Conservation (phyloP, 37 sponge, comb jelly and placozoan species). For the Aphrocallistes beatrix region DNA sequence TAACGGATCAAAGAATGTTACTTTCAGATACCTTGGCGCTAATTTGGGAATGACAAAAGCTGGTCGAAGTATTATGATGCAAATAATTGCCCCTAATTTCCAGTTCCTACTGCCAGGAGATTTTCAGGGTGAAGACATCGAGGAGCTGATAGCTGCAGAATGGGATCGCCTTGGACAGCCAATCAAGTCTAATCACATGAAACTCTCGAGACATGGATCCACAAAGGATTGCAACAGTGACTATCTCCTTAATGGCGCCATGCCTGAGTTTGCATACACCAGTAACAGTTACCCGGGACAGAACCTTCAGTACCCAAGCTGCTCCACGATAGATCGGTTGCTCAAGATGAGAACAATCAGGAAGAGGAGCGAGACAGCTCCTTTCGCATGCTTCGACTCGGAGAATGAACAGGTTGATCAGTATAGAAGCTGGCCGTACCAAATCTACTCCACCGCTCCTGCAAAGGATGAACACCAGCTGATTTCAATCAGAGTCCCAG, state of each 20-base stretch:
- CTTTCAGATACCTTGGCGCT: background rate
- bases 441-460: slow-evolving; percentile 5
- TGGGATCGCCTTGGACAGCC: slow-evolving; percentile 6
- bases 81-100: background rate
- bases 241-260: background rate
- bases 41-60: slow-evolving; percentile 15
- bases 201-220: background rate
- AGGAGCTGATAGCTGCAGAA: background rate
- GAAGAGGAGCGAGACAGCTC: background rate
- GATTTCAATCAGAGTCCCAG: background rate
- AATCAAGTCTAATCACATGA: slow-evolving; percentile 5
- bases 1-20: background rate
- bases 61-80: background rate
- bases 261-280: background rate
- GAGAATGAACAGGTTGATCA: slow-evolving; percentile 14
- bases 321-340: background rate
- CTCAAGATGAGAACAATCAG: background rate
- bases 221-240: background rate
- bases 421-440: background rate
- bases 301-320: slow-evolving; percentile 2
- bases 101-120: background rate
- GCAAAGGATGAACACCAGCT: background rate
- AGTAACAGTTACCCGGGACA: background rate
- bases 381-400: slow-evolving; percentile 4
- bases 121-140: background rate